These are phyloP conservation scores for Anguilla anguilla DNA, from an alignment of 2,797 vertebrate species.

Conservation along the genomic window DNA sequence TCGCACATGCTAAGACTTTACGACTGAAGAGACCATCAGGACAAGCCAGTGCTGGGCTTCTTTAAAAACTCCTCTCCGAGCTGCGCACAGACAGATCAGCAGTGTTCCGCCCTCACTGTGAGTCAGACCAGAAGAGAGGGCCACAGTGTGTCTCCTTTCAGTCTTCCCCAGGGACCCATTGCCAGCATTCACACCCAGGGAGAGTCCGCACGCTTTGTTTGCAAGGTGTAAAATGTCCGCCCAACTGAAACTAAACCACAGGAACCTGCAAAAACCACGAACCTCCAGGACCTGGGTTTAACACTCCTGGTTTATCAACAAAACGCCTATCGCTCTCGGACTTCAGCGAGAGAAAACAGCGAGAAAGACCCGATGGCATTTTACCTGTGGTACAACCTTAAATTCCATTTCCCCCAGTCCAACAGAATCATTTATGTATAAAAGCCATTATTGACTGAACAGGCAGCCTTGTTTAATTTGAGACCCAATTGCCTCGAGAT, in stretches of 20 bases:
- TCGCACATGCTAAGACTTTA: not conserved
- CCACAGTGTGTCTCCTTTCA: not conserved
- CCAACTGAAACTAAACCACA: not conserved
- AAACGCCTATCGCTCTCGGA: not conserved
- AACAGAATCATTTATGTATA: conserved; percentile 27
- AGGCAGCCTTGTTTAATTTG: conserved; percentile 36
- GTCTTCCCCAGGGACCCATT: not conserved
- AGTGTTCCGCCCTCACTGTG: not conserved
- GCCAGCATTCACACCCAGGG: no score
- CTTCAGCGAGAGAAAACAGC: not conserved
- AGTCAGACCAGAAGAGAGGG: no score
- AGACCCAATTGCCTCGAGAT: conserved; percentile 38
- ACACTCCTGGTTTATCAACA: not conserved
- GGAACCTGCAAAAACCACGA: not conserved
- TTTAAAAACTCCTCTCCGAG: not conserved
- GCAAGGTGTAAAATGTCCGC: no score
- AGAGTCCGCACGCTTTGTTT: not conserved
- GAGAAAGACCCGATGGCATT: not conserved
- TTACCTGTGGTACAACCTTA: not conserved
- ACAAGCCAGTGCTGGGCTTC: not conserved
- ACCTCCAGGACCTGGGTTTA: not conserved
- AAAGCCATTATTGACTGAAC: conserved; percentile 34
- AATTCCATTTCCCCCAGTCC: not conserved
- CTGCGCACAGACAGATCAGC: not conserved
- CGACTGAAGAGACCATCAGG: not conserved